Evolutionary conservation across 35 echinoderm and acorn worm species (phyloP).

Genomic region (Chiridota heheva): DNA sequence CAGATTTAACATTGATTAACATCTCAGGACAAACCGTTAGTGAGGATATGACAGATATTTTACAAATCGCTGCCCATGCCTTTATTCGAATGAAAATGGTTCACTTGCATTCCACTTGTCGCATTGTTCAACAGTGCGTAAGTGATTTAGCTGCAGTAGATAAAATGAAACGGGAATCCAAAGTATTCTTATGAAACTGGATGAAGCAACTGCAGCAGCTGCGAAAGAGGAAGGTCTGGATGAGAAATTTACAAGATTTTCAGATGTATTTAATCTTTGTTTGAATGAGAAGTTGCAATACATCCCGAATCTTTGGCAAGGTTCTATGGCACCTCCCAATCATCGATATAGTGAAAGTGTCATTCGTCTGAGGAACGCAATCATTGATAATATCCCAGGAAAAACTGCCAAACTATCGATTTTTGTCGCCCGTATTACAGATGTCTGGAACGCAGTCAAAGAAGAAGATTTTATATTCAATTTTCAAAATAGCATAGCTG

Average conservation of each 20-base stretch:
- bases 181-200: constrained; percentile 3
- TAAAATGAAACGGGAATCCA: constrained; percentile 4
- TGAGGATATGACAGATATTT: constrained; percentile 20
- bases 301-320: constrained; percentile 32
- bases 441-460: constrained; percentile 33
- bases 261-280: constrained; percentile 11
- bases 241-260: constrained; percentile 7
- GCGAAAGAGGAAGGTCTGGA: constrained; percentile 11
- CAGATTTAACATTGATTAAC: constrained; percentile 35
- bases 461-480: constrained; percentile 44
- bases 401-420: not conserved
- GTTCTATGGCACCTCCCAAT: constrained; percentile 32
- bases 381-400: not conserved
- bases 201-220: not conserved
- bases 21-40: constrained; percentile 28
- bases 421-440: not conserved
- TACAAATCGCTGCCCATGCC: constrained; percentile 47
- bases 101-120: constrained; percentile 22
- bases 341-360: constrained; percentile 5
- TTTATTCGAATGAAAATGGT: constrained; percentile 51
- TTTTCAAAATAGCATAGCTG: not conserved
- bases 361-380: not conserved
- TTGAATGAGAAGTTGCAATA: constrained; percentile 10
- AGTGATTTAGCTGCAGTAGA: constrained; percentile 27
- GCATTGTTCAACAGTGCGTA: constrained; percentile 40